phyloP scores from a whole-genome alignment of 1,140 invertebrate genomes.

The Megalopta genalis region DNA sequence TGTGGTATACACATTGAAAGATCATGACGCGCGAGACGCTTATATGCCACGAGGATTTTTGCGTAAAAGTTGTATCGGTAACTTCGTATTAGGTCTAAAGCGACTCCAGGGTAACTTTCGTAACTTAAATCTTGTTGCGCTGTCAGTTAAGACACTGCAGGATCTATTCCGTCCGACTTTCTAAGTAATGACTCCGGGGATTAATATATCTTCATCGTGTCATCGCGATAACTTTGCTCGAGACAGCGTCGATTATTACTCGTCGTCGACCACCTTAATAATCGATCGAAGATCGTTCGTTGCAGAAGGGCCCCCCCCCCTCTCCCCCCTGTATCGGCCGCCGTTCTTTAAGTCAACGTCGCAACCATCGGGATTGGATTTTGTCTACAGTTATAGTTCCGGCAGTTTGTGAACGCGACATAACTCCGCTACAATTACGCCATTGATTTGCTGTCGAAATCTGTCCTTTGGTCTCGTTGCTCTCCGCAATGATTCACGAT shows the following conservation, averaged over 20 bases:
- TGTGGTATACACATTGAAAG: too few species aligned
- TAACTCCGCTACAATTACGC: slow-evolving; percentile 25
- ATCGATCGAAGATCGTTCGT: slow-evolving; percentile 5
- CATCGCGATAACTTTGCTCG: not conserved
- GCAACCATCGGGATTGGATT: slow-evolving; percentile 7
- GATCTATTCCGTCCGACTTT: too few species aligned
- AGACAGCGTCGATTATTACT: not conserved
- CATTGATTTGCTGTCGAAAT: slow-evolving; percentile 55
- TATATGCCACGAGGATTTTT: too few species aligned
- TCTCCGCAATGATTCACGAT: not conserved
- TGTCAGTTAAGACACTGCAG: too few species aligned
- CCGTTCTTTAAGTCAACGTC: slow-evolving; percentile 7
- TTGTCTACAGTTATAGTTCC: slow-evolving; percentile 7
- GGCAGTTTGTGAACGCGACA: slow-evolving; percentile 31
- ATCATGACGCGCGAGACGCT: too few species aligned
- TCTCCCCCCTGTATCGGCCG: not conserved
- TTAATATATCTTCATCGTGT: not conserved
- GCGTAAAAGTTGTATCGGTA: too few species aligned
- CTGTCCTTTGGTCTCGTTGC: slow-evolving; percentile 14
- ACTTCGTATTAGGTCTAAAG: too few species aligned
- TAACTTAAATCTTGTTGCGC: too few species aligned
- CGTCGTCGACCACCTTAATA: not conserved
- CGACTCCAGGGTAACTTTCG: too few species aligned
- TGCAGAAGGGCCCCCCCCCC: too few species aligned
- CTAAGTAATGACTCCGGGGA: not conserved